Evolutionary conservation across 1,140 invertebrate species (phyloP).

Genomic region (Ceratina japonica): DNA sequence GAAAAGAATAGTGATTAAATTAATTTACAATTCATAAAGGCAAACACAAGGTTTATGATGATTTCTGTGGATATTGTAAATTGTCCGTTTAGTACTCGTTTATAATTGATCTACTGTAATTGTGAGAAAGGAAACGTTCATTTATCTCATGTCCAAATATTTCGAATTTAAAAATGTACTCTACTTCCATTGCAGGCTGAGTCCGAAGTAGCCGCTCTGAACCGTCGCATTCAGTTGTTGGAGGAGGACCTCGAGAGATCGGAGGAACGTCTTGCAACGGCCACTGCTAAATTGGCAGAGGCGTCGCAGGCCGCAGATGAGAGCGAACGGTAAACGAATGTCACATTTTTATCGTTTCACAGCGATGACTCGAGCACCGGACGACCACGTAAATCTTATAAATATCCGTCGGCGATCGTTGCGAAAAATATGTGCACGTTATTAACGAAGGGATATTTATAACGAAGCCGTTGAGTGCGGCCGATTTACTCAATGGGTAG

Average conservation of each 20-base stretch:
- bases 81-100: background rate
- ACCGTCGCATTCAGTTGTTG: conserved; percentile 98
- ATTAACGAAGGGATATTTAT: conserved; percentile 28
- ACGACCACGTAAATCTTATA: conserved; percentile 40
- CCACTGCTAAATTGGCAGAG: conserved; percentile 98
- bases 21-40: background rate
- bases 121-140: background rate
- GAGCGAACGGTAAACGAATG: conserved; percentile 95
- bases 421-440: background rate
- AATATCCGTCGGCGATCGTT: conserved; percentile 18
- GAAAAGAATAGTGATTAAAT: background rate
- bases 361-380: conserved; percentile 12
- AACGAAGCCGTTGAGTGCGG: background rate
- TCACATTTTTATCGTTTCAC: conserved; percentile 32
- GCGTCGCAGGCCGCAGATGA: conserved; percentile 99
- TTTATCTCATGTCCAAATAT: background rate
- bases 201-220: conserved; percentile 98
- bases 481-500: conserved; percentile 32
- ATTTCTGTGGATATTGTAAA: background rate
- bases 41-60: background rate
- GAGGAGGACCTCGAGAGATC: conserved; percentile 99
- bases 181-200: conserved; percentile 90
- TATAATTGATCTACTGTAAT: too few species aligned
- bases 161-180: background rate
- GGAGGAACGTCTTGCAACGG: conserved; percentile 97